A percentile compares a stretch with the other conserved stretches of the same genome.
Evolutionary conservation across 2,888 invertebrate genomes (phyloP).

Genomic region (Thecophora atra): DNA sequence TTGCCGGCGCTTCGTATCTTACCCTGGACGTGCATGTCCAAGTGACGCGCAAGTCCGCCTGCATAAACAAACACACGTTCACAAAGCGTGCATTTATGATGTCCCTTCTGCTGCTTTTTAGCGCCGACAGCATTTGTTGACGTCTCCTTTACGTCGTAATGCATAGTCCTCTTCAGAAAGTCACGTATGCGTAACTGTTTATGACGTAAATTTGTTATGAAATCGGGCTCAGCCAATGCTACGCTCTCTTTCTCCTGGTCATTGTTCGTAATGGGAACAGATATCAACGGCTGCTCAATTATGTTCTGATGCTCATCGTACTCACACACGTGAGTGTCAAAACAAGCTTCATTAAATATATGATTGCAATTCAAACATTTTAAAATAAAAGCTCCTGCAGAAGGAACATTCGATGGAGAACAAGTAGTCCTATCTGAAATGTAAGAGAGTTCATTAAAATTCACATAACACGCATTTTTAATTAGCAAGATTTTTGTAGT

Average conservation of each 20-base stretch:
- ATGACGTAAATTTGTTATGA: constrained; percentile 57
- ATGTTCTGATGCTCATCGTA: constrained; percentile 52
- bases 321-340: constrained; percentile 56
- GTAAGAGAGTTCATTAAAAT: neutral
- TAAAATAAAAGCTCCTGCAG: constrained; percentile 43
- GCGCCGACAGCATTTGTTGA: constrained; percentile 16
- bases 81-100: constrained; percentile 63
- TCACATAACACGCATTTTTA: too few species aligned
- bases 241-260: constrained; percentile 46
- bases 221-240: constrained; percentile 49
- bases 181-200: constrained; percentile 63
- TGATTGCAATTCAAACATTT: constrained; percentile 59
- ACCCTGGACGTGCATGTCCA: constrained; percentile 65
- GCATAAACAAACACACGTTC: constrained; percentile 65
- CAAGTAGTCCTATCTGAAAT: constrained; percentile 24
- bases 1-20: too few species aligned
- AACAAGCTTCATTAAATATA: constrained; percentile 51
- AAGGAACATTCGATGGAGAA: constrained; percentile 17
- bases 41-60: constrained; percentile 62
- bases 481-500: neutral
- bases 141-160: constrained; percentile 55
- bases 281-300: constrained; percentile 38
- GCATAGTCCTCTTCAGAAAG: constrained; percentile 63
- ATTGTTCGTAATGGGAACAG: constrained; percentile 41
- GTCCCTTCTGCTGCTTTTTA: constrained; percentile 54